Conservation (phyloP, 2,888 invertebrate species). For the Thera obeliscata region DNA sequence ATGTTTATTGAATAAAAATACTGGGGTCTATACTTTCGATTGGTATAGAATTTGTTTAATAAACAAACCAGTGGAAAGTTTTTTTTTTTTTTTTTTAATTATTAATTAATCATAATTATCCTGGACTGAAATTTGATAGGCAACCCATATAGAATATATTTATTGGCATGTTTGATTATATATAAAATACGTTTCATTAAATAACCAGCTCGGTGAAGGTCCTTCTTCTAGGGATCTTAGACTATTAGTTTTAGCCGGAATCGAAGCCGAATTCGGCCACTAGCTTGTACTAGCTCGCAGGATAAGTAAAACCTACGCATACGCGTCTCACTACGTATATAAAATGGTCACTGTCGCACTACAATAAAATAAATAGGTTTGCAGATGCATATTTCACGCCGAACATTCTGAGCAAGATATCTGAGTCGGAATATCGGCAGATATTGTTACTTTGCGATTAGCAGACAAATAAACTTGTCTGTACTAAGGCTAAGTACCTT, state of each 20-base stretch:
- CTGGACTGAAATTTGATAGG: too few relatives aligned
- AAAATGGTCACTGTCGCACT: slow-evolving; percentile 65
- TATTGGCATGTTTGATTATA: too few relatives aligned
- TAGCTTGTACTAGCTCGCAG: slow-evolving; percentile 48
- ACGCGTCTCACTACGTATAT: slow-evolving; percentile 53
- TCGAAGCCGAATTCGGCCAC: slow-evolving; percentile 5
- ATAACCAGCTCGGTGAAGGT: too few relatives aligned
- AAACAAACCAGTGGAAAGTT: too few relatives aligned
- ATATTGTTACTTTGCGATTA: slow-evolving; percentile 1
- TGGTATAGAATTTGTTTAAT: too few relatives aligned
- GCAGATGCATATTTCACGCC: slow-evolving; percentile 44
- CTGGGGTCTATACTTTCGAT: too few relatives aligned
- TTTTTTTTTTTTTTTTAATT: too few relatives aligned
- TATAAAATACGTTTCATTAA: too few relatives aligned
- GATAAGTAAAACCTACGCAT: slow-evolving; percentile 69
- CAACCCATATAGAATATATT: too few relatives aligned
- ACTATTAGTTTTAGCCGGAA: slow-evolving; percentile 5
- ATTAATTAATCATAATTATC: too few relatives aligned
- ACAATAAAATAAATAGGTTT: slow-evolving; percentile 61
- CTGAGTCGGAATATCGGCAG: slow-evolving; percentile 2
- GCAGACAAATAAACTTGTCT: neutral
- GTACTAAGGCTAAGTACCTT: neutral
- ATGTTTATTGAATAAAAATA: too few relatives aligned
- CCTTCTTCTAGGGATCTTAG: neutral
- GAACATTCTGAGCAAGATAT: slow-evolving; percentile 12